These are phyloP conservation scores for Pseudomugil tenellus DNA, from an alignment of 2,797 vertebrate genomes.

Conservation along the genomic window DNA sequence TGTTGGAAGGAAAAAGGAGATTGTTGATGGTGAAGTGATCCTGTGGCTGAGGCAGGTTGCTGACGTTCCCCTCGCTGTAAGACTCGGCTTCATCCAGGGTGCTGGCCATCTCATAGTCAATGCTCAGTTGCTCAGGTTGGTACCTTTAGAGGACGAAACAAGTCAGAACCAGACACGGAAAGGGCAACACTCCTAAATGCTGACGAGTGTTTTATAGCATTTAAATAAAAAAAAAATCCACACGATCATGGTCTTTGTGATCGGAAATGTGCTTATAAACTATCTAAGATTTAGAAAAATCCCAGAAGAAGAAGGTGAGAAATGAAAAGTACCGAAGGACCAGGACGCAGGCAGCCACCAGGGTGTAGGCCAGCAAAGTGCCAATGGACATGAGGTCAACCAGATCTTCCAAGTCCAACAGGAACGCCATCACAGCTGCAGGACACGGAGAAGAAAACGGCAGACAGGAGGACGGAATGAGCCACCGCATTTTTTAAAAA, in stretches of 20 bases:
- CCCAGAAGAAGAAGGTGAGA: background rate
- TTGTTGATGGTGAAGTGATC: constrained; percentile 79
- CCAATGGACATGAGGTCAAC: constrained; percentile 98
- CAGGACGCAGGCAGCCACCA: constrained; percentile 95
- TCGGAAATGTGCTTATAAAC: no score
- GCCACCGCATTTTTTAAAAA: background rate
- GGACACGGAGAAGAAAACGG: constrained; percentile 11
- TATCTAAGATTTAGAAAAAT: no score
- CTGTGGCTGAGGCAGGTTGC: constrained; percentile 81
- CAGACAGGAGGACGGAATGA: background rate
- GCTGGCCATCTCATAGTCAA: constrained; percentile 88
- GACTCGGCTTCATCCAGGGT: constrained; percentile 86
- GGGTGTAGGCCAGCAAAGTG: constrained; percentile 93
- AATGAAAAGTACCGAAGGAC: constrained; percentile 87
- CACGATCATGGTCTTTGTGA: background rate
- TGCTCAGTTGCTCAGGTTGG: constrained; percentile 88
- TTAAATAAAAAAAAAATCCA: no score
- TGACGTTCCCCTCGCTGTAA: constrained; percentile 81
- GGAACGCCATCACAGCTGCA: constrained; percentile 94
- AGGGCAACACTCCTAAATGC: background rate
- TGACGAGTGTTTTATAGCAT: background rate
- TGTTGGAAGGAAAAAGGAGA: constrained; percentile 83
- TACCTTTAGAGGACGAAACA: constrained; percentile 80
- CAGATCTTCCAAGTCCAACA: constrained; percentile 95
- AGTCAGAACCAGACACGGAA: background rate